Base-by-base conservation (phyloP, 53 echinoderm and acorn worm species). In the Echinarachnius parma region DNA sequence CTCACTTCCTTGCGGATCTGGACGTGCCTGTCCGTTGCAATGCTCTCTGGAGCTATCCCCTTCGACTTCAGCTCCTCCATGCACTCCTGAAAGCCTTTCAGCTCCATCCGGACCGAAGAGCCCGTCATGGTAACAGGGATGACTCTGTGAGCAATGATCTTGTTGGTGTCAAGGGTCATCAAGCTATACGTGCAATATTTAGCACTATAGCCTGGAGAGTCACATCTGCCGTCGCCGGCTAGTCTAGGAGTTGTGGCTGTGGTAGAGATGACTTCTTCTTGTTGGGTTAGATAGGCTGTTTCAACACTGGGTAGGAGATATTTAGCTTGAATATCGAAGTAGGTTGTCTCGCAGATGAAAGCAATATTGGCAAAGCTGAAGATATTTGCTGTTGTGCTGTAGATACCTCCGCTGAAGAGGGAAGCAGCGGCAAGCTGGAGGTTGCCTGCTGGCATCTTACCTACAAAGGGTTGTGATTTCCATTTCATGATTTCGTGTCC, bases 31-130 rank as follows among this genome's bases (percentile, higher is more conserved):
- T n/a, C n/a, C n/a, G n/a, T n/a, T n/a, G n/a, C n/a, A n/a, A n/a
- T n/a, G n/a, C n/a, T n/a, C n/a, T n/a, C n/a, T n/a, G n/a, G n/a
- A n/a, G n/a, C n/a, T n/a, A n/a, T n/a, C n/a, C n/a, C n/a, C n/a
- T n/a, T n/a, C n/a, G n/a, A n/a, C n/a, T n/a, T n/a, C 24, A 58
- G n/a, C 58, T 58, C 58, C n/a, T 58, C 58, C 58, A 58, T 58
- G 29, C 58, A 58, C 4, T 28, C 5, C 28, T 58, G 24, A n/a
- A 58, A 58, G 8, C 58, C 58, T 9, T 26, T 28, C 8, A 58
- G 29, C 28, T 58, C 58, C 58, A 58, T 58, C n/a, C 58, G 5
- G 7, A 23, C 9, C 5, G 58, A 58, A 8, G 58, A 58, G 5
- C 8, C 5, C 29, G 58, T 58, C 26, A 25, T 28, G 8, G 58